Base-by-base conservation (phyloP, 2,888 invertebrate species). In the Cataglyphis altisquamis region DNA sequence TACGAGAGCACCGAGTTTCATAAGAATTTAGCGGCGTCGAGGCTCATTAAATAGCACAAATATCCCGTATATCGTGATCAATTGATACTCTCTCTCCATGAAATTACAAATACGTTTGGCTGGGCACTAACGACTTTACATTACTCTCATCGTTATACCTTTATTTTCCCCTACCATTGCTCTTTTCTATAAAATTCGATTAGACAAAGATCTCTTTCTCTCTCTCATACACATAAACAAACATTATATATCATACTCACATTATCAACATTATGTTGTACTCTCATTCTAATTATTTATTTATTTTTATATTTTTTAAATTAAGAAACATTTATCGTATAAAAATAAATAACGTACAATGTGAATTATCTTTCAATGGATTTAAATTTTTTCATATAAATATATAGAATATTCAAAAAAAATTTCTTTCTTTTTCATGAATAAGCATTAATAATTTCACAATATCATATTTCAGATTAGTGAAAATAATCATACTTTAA, bases 21-120 rank as follows among this genome's bases (percentile, higher is more conserved):
- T 86, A 86, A 81, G 83, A 80, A 78, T 60, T 21, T 84, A 86
- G 85, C 32, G 32, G 91, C 90, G 92, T 93, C 92, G 91, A 92
- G 93, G 90, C 92, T 93, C 93, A 93, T 93, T 93, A 93, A 92
- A 93, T 92, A 91, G 86, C 89, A 88, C 88, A 89, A 89, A 90
- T 87, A 91, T 89, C 89, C 88, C 89, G 86, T 90, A 87, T 86
- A 86, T 88, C 86, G 88, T 78, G 84, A 88, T 81, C 72, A 83
- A 86, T 68, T 88, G 87, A 89, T 86, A 86, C 84, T 86, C 84
- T 86, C 64, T 48, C 64, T 21, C n/a, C 4, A 32, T 62, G 45
- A 84, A 87, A 83, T 87, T 87, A 87, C 55, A 87, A 86, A 87
- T 87, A 91, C 88, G 86, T 83, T 87, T 88, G 89, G 89, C 91